A percentile compares a stretch with the other conserved stretches of the same genome.
Conservation (phyloP, 2,888 invertebrate species). For the Lithophane ornitopus region DNA sequence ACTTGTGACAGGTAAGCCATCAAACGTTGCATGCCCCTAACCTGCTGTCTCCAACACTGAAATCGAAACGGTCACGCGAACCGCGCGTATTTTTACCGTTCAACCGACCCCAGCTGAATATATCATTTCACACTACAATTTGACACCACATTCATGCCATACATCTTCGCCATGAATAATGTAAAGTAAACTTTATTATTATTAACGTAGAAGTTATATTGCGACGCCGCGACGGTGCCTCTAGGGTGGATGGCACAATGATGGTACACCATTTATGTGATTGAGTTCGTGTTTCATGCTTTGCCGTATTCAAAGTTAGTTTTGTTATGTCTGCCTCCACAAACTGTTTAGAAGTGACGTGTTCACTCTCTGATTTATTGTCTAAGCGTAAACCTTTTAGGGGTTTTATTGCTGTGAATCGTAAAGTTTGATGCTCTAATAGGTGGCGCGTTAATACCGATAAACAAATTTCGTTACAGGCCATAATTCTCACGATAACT, state of each 20-base stretch:
- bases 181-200: conserved; percentile 73
- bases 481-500: conserved; percentile 64
- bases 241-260: conserved; percentile 73
- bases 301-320: conserved; percentile 77
- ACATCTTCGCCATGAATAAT: conserved; percentile 63
- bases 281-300: conserved; percentile 79
- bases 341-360: conserved; percentile 71
- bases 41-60: conserved; percentile 74
- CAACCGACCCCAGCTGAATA: conserved; percentile 76
- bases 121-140: conserved; percentile 88
- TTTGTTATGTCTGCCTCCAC: conserved; percentile 81
- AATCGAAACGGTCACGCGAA: conserved; percentile 84
- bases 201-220: conserved; percentile 61
- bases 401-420: conserved; percentile 68
- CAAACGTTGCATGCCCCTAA: conserved; percentile 79
- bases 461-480: conserved; percentile 68
- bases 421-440: conserved; percentile 77
- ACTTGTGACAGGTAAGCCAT: conserved; percentile 80
- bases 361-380: conserved; percentile 79
- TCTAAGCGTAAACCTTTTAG: conserved; percentile 70
- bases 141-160: conserved; percentile 81
- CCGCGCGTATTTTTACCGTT: conserved; percentile 73
- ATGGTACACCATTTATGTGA: conserved; percentile 79
- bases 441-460: conserved; percentile 78
- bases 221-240: conserved; percentile 18